Conservation (phyloP, 2,888 invertebrate species). For the Caenorhabditis sinica region DNA sequence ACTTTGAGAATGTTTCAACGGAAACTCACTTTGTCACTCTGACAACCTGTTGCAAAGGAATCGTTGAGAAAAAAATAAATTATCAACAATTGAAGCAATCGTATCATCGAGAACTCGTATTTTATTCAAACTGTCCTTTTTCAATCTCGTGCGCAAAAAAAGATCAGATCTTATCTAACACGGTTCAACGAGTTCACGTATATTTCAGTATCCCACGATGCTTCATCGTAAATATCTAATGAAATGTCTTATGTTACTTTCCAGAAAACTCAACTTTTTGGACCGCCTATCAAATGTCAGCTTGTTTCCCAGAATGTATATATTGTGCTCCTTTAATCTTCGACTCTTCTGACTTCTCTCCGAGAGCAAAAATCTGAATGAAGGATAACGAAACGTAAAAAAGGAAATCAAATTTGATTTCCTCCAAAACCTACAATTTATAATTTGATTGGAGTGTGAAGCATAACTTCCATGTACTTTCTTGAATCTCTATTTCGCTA, state of each 20-base stretch:
- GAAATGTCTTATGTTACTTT: neutral
- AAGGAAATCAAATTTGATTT: conserved; percentile 11
- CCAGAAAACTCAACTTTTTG: too few species aligned
- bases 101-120: neutral
- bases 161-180: neutral
- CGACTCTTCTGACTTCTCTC: conserved; percentile 9
- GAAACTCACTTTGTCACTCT: neutral
- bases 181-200: neutral
- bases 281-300: neutral
- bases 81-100: conserved; percentile 31
- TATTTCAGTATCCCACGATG: neutral
- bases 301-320: neutral
- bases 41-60: neutral
- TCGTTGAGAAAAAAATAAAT: conserved; percentile 8
- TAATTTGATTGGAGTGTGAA: conserved; percentile 16
- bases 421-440: conserved; percentile 2
- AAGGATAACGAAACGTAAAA: neutral
- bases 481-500: neutral
- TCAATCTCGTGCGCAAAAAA: neutral
- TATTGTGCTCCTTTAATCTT: conserved; percentile 6
- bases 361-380: neutral
- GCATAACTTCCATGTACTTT: conserved; percentile 5
- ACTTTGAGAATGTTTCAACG: neutral
- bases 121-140: neutral
- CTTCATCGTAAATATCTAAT: too few species aligned